Percentiles rank a stretch among this genome's conserved stretches.
Conservation (phyloP, 2,113 vertebrate genomes). For the Crotalus helleri region DNA sequence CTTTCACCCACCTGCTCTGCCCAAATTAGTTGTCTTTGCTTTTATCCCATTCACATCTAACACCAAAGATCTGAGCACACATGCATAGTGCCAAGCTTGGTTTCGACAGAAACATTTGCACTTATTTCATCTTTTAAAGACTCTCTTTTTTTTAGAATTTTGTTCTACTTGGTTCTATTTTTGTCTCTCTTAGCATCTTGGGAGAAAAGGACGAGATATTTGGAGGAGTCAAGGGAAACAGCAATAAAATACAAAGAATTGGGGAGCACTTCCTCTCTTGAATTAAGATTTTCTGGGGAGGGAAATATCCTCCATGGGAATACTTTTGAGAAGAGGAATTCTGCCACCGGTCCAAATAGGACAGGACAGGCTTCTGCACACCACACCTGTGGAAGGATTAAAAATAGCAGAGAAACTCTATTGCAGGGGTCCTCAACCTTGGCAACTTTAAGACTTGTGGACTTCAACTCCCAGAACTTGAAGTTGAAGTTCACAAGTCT, state of each 20-base stretch:
- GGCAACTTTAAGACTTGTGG: too few relatives aligned
- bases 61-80: slow-evolving; percentile 55
- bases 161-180: not conserved
- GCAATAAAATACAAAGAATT: slow-evolving; percentile 27
- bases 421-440: too few relatives aligned
- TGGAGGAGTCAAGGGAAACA: slow-evolving; percentile 29
- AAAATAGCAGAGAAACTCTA: not conserved
- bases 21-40: slow-evolving; percentile 65
- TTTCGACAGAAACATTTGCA: slow-evolving; percentile 48
- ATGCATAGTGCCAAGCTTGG: slow-evolving; percentile 52
- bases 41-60: slow-evolving; percentile 59
- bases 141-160: not conserved
- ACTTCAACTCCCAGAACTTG: too few relatives aligned
- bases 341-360: not conserved
- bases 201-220: slow-evolving; percentile 31
- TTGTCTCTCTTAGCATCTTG: not conserved
- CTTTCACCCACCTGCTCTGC: not conserved
- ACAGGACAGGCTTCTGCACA: not conserved
- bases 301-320: not conserved
- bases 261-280: not conserved
- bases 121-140: slow-evolving; percentile 44
- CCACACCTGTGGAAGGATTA: not conserved
- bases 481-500: too few relatives aligned
- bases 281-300: not conserved
- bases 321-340: not conserved